A percentile compares a stretch with the other conserved stretches of the same genome.
Evolutionary conservation across 1,140 invertebrate genomes (phyloP).

Genomic region (Dreissena rostriformis): DNA sequence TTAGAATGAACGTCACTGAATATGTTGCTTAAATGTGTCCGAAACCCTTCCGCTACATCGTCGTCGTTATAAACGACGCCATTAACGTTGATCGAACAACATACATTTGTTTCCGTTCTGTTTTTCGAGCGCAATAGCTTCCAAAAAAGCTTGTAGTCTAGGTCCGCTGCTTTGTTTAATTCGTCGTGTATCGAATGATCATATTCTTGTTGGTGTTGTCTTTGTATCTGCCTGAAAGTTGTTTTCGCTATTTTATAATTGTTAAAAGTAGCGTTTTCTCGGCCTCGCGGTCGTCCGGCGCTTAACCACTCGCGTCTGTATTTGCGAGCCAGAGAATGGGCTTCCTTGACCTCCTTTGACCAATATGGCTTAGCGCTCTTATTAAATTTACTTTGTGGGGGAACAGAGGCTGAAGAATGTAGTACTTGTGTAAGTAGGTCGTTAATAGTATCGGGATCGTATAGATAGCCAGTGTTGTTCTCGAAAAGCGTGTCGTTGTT

Average conservation of each 20-base stretch:
- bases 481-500: no score
- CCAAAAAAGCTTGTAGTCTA: constrained; percentile 1
- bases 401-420: background rate
- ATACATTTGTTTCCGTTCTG: background rate
- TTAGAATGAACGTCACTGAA: background rate
- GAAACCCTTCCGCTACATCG: background rate
- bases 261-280: background rate
- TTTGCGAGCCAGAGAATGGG: background rate
- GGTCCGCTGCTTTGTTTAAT: background rate
- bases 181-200: background rate
- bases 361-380: background rate
- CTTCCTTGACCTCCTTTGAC: background rate
- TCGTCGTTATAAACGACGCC: background rate
- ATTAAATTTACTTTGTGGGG: constrained; percentile 1
- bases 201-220: background rate
- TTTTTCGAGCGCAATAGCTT: background rate
- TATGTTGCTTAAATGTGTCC: background rate
- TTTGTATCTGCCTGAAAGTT: background rate
- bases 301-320: background rate
- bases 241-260: background rate
- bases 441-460: no score
- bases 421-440: no score
- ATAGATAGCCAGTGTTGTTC: no score
- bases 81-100: background rate
- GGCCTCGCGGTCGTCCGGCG: background rate